These are phyloP conservation scores for Pungitius pungitius DNA, from an alignment of 2,113 vertebrate genomes.

Conservation along the genomic window DNA sequence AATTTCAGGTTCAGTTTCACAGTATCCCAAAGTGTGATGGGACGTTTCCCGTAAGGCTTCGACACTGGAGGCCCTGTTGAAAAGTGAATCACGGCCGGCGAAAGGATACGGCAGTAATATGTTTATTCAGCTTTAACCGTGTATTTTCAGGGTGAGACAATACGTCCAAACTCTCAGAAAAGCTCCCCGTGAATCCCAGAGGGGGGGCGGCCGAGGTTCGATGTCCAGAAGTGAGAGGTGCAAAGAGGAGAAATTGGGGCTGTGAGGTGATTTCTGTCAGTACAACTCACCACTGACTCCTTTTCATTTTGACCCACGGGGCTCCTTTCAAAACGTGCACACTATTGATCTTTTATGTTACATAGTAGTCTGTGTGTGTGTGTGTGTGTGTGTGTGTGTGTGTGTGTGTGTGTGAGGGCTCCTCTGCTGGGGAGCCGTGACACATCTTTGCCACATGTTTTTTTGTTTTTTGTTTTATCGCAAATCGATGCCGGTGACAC, in stretches of 20 bases:
- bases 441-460: constrained; percentile 45
- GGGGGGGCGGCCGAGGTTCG: constrained; percentile 12
- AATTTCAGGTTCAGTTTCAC: not conserved
- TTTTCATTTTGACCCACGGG: not conserved
- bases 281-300: not conserved
- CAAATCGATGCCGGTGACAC: constrained; percentile 67
- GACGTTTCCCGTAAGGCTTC: constrained; percentile 22
- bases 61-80: constrained; percentile 9
- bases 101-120: constrained; percentile 20
- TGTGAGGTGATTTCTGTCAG: not conserved
- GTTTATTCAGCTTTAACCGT: constrained; percentile 33
- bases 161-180: constrained; percentile 12
- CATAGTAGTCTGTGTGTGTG: constrained; percentile 26
- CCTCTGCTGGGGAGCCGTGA: constrained; percentile 15
- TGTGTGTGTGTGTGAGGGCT: constrained; percentile 36
- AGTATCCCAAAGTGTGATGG: not conserved
- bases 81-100: constrained; percentile 13
- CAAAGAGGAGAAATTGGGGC: constrained; percentile 5
- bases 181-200: constrained; percentile 18
- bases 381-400: no score
- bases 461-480: no score
- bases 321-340: constrained; percentile 14
- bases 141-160: constrained; percentile 27
- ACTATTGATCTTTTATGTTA: constrained; percentile 24
- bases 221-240: constrained; percentile 18